A percentile compares a stretch with the other conserved stretches of the same genome.
Evolutionary conservation across 2,888 invertebrate species (phyloP).

Genomic region (Pollenia griseotomentosa): DNA sequence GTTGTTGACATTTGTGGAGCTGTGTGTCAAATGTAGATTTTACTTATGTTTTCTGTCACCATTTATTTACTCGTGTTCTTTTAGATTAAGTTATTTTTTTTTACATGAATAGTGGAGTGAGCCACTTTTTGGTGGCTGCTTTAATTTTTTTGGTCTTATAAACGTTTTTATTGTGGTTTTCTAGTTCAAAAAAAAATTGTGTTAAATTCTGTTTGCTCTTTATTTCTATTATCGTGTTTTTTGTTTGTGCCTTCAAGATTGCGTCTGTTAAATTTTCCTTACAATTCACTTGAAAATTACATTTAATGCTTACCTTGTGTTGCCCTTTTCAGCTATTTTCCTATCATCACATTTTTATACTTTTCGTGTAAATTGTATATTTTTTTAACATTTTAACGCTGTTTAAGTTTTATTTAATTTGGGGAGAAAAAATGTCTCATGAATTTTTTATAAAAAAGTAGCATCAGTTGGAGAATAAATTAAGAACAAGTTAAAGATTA

Average conservation of each 20-base stretch:
- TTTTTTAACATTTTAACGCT: conserved; percentile 16
- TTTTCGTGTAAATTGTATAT: conserved; percentile 3
- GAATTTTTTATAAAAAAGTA: background rate
- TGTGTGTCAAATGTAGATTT: conserved; percentile 57
- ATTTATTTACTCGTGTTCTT: conserved; percentile 43
- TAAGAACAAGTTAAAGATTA: background rate
- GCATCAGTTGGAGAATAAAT: background rate
- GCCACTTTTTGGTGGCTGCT: conserved; percentile 33
- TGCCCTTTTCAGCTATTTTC: conserved; percentile 10
- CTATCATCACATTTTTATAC: background rate
- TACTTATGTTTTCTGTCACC: conserved; percentile 66
- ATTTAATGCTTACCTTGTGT: conserved; percentile 39
- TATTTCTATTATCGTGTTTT: conserved; percentile 4
- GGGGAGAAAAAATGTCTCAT: conserved; percentile 1
- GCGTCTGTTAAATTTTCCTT: conserved; percentile 26
- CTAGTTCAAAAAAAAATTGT: conserved; percentile 35
- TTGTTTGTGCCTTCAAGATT: background rate
- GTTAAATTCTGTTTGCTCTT: conserved; percentile 38
- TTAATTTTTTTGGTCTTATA: background rate
- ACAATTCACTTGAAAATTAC: conserved; percentile 43
- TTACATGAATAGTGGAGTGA: conserved; percentile 17
- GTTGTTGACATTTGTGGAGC: conserved; percentile 12
- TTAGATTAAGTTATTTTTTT: background rate
- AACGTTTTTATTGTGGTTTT: conserved; percentile 56
- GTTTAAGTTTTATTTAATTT: conserved; percentile 45